Percentiles rank a stretch among this genome's conserved stretches.
These are phyloP conservation scores for Sitta europaea DNA, from an alignment of 2,113 vertebrate genomes.

Conservation along the genomic window DNA sequence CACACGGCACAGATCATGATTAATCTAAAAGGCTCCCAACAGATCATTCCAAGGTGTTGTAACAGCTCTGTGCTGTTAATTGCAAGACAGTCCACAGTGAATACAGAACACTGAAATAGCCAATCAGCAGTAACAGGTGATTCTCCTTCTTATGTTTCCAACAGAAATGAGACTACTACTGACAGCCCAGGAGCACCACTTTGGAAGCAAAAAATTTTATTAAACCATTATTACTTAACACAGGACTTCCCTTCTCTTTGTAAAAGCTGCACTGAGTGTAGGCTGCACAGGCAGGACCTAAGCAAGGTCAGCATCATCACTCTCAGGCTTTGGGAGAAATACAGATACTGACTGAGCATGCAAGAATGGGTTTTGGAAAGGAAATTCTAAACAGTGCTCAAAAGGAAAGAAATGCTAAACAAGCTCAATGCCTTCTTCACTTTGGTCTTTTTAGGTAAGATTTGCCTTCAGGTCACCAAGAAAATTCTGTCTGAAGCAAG, in stretches of 20 bases:
- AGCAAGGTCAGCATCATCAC: not conserved
- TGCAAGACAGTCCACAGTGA: not conserved
- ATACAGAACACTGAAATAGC: not conserved
- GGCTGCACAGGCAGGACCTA: not conserved
- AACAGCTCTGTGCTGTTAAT: not conserved
- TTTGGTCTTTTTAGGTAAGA: not conserved
- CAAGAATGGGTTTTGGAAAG: not conserved
- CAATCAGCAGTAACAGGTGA: not conserved
- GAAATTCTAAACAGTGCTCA: not conserved
- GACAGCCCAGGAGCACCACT: not conserved
- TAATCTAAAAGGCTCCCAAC: not conserved
- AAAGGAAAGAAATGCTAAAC: too few relatives aligned
- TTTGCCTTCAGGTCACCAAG: not conserved
- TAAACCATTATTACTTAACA: not conserved
- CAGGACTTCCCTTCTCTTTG: not conserved
- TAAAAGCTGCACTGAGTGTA: not conserved
- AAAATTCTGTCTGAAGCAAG: not conserved
- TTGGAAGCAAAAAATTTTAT: not conserved
- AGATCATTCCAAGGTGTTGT: not conserved
- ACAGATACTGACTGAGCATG: accelerated
- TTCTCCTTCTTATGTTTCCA: not conserved
- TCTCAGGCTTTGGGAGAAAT: not conserved
- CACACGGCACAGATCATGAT: not conserved
- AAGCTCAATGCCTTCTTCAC: not conserved
- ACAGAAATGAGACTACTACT: not conserved